Evolutionary conservation across 2,888 invertebrate species (phyloP).

Genomic region (Cephus spinipes): DNA sequence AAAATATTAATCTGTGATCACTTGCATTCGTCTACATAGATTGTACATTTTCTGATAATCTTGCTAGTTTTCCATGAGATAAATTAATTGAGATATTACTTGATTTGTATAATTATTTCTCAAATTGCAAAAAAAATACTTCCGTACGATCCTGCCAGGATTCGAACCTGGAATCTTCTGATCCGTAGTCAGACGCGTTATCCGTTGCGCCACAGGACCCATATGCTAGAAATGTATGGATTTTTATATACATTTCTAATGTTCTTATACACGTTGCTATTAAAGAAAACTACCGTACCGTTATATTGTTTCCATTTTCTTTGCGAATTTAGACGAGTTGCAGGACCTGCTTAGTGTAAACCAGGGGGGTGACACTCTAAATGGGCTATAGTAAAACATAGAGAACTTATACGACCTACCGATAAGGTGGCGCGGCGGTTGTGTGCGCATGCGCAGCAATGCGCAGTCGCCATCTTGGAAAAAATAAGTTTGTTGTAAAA

Average conservation of each 20-base stretch:
- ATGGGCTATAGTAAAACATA: too few relatives aligned
- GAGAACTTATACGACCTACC: too few relatives aligned
- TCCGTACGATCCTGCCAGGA: constrained; percentile 55
- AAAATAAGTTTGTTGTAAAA: too few relatives aligned
- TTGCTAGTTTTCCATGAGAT: not conserved
- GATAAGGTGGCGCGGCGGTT: too few relatives aligned
- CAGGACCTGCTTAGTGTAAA: too few relatives aligned
- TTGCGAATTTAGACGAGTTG: too few relatives aligned
- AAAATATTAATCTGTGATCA: not conserved
- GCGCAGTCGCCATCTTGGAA: too few relatives aligned
- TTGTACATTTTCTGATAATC: not conserved
- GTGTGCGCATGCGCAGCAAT: too few relatives aligned
- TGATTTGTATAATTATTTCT: not conserved
- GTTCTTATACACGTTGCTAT: not conserved
- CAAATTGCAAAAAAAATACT: not conserved
- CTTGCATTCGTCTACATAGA: not conserved
- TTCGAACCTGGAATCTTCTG: constrained; percentile 58
- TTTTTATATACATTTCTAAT: not conserved
- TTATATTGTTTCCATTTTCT: not conserved
- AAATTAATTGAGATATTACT: not conserved
- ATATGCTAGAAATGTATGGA: not conserved
- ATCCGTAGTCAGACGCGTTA: constrained; percentile 58
- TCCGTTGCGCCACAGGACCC: constrained; percentile 56
- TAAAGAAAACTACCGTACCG: not conserved
- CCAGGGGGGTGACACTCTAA: too few relatives aligned